phyloP scores from a whole-genome alignment of 2,113 vertebrate genomes.

The Propithecus coquereli region DNA sequence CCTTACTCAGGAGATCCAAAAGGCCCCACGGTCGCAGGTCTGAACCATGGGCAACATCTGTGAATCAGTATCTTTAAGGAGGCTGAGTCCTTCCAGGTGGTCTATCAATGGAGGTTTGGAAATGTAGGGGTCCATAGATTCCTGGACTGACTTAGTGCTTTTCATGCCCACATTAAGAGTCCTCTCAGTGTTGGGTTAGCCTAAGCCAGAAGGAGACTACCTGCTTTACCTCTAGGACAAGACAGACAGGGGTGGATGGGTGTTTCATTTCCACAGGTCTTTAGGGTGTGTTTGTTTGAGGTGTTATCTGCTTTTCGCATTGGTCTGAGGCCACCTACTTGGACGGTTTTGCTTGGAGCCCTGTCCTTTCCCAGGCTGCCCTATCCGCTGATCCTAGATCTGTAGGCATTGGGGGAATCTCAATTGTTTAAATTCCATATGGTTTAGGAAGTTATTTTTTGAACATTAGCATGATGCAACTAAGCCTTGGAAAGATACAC shows the following conservation, averaged over 20 bases:
- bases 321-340: background rate
- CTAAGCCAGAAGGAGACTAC: background rate
- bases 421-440: conserved; percentile 16
- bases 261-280: background rate
- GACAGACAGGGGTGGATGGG: background rate
- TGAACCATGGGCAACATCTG: background rate
- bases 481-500: conserved; percentile 27
- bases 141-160: background rate
- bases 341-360: conserved; percentile 24
- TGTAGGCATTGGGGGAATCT: background rate
- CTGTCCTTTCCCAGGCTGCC: conserved; percentile 12
- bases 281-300: background rate
- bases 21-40: background rate
- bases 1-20: background rate
- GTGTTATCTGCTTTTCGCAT: conserved; percentile 12
- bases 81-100: background rate
- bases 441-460: background rate
- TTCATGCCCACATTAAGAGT: background rate
- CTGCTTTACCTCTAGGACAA: background rate
- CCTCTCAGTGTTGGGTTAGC: background rate
- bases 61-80: background rate
- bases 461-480: background rate
- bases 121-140: background rate
- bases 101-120: background rate
- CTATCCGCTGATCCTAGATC: background rate